A percentile compares a stretch with the other conserved stretches of the same genome.
Evolutionary conservation across 2,113 vertebrate genomes (phyloP).

Genomic region (Apodemus speciosus): DNA sequence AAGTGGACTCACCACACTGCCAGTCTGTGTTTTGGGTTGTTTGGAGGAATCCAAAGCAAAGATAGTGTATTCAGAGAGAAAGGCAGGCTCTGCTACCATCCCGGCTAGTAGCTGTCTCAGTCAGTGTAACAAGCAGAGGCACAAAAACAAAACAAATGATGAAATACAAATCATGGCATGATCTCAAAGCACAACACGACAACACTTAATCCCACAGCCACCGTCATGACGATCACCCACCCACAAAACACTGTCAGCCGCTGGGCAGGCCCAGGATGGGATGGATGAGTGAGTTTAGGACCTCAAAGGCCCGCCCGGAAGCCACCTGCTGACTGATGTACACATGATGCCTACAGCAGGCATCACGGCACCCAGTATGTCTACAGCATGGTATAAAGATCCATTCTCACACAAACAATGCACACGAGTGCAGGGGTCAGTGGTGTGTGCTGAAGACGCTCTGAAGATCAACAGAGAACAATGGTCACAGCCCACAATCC

Average conservation of each 20-base stretch:
- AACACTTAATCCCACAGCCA: background rate
- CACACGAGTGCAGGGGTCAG: background rate
- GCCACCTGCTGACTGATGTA: background rate
- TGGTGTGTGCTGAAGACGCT: background rate
- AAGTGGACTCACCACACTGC: constrained; percentile 95
- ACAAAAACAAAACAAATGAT: constrained; percentile 89
- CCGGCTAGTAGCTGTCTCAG: constrained; percentile 96
- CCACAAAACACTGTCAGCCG: background rate
- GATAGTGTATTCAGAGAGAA: constrained; percentile 99
- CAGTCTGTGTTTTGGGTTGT: constrained; percentile 93
- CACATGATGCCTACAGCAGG: background rate
- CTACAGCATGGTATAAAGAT: background rate
- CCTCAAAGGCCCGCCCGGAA: background rate
- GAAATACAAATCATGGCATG: constrained; percentile 72
- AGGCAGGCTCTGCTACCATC: constrained; percentile 99
- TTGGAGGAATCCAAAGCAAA: constrained; percentile 99
- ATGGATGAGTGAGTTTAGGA: background rate
- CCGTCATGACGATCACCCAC: background rate
- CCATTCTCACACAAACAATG: background rate
- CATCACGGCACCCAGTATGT: background rate
- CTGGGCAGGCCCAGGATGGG: background rate
- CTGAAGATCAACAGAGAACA: background rate
- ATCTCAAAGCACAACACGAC: constrained; percentile 40
- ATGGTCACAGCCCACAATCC: background rate
- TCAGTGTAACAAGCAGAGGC: constrained; percentile 89